Evolutionary conservation across 64 coral and sea anemone genomes (phyloP).

Genomic region (Dendrophyllia cribrosa): DNA sequence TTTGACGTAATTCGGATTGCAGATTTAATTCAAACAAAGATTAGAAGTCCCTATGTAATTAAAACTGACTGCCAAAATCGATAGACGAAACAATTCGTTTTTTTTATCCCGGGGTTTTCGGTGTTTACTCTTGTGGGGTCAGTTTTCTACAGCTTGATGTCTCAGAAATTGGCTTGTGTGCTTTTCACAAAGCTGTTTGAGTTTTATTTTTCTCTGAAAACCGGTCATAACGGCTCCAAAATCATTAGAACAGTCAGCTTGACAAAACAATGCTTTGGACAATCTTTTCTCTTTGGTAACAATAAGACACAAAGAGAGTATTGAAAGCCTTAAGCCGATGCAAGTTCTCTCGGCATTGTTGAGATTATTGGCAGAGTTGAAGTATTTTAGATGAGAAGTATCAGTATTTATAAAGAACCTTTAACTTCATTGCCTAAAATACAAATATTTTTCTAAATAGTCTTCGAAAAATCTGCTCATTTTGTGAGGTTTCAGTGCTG

Average conservation of each 20-base stretch:
- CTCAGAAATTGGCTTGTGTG: not conserved
- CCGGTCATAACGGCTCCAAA: not conserved
- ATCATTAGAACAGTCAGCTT: not conserved
- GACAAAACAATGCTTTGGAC: conserved; percentile 7
- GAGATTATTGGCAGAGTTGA: not conserved
- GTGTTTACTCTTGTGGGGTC: not conserved
- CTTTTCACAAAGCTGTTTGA: not conserved
- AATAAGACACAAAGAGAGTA: not conserved
- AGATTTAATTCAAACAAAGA: not conserved
- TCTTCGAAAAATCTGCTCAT: too few relatives aligned
- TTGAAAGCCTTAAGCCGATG: not conserved
- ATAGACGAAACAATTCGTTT: not conserved
- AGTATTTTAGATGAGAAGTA: not conserved
- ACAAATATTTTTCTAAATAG: too few relatives aligned
- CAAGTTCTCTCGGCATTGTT: too few relatives aligned
- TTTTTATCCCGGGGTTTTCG: not conserved
- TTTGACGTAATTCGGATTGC: not conserved
- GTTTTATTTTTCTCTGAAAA: not conserved
- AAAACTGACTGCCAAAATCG: not conserved
- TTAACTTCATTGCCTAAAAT: too few relatives aligned
- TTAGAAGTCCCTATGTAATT: conserved; percentile 9
- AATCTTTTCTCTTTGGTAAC: not conserved
- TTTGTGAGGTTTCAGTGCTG: not conserved
- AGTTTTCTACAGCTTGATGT: not conserved
- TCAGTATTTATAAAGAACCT: not conserved